Evolutionary conservation across 2,113 vertebrate species (phyloP).

Genomic region (Oryzias woworae): DNA sequence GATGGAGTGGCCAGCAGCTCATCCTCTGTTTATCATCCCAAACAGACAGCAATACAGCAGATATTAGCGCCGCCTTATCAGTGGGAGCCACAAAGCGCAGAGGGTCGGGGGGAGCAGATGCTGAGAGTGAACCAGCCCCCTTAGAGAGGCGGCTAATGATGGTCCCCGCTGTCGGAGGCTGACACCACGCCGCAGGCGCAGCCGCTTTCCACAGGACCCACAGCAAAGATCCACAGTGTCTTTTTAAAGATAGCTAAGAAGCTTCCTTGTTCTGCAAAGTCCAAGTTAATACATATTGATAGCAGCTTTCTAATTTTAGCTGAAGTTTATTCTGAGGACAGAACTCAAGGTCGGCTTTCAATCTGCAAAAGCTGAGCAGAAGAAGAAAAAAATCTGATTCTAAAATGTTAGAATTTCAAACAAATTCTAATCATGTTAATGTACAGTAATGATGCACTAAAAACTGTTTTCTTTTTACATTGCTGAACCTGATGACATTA

Average conservation of each 20-base stretch:
- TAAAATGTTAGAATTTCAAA: no score
- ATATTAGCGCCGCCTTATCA: constrained; percentile 48
- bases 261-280: constrained; percentile 1
- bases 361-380: neutral
- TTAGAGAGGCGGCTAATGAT: constrained; percentile 27
- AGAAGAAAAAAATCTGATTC: no score
- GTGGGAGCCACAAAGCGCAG: constrained; percentile 41
- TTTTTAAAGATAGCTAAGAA: constrained; percentile 16
- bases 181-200: constrained; percentile 13
- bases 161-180: constrained; percentile 19
- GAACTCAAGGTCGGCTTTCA: constrained; percentile 3
- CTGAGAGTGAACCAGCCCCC: constrained; percentile 5
- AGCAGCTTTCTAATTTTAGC: constrained; percentile 6
- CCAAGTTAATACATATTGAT: constrained; percentile 2
- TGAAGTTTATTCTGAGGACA: constrained; percentile 5
- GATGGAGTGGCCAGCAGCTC: constrained; percentile 10
- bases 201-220: constrained; percentile 8
- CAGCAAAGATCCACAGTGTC: neutral
- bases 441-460: no score
- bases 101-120: constrained; percentile 25
- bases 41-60: constrained; percentile 18
- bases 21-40: constrained; percentile 17
- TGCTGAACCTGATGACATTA: no score
- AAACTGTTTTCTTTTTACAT: no score
- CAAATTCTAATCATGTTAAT: no score